Evolutionary conservation across 2,113 vertebrate species (phyloP).

Genomic region (Myocastor coypus): DNA sequence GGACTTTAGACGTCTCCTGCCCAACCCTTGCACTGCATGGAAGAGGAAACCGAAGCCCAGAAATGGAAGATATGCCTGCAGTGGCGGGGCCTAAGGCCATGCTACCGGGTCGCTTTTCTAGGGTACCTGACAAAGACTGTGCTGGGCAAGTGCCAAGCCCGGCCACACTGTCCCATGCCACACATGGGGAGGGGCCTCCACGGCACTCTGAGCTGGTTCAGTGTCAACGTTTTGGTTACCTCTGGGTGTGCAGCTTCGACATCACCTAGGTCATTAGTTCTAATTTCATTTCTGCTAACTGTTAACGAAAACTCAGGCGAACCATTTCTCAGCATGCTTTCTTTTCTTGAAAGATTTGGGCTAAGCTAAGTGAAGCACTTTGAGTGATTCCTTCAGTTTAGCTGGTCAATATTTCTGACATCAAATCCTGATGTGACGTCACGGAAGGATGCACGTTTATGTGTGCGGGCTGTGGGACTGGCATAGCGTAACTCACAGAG

Average conservation of each 20-base stretch:
- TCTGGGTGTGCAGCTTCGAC: background rate
- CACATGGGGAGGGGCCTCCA: background rate
- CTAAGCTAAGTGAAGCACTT: background rate
- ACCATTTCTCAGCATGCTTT: background rate
- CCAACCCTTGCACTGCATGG: background rate
- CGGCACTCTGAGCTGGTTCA: background rate
- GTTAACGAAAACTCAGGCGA: background rate
- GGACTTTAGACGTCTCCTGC: background rate
- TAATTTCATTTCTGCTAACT: background rate
- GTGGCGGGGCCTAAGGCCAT: background rate
- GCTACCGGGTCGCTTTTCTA: background rate
- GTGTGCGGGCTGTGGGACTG: background rate
- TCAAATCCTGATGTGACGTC: background rate
- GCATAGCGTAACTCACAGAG: background rate
- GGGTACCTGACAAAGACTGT: background rate
- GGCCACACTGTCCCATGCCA: fast-evolving
- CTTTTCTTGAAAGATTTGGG: background rate
- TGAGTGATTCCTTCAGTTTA: background rate
- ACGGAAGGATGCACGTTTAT: background rate
- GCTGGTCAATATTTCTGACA: background rate
- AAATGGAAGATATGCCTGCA: background rate
- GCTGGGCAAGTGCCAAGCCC: background rate
- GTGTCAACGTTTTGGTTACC: background rate
- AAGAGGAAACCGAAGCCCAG: too few relatives aligned
- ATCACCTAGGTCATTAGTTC: background rate